Base-by-base conservation (phyloP, 2,113 vertebrate genomes). In the Pica pica region DNA sequence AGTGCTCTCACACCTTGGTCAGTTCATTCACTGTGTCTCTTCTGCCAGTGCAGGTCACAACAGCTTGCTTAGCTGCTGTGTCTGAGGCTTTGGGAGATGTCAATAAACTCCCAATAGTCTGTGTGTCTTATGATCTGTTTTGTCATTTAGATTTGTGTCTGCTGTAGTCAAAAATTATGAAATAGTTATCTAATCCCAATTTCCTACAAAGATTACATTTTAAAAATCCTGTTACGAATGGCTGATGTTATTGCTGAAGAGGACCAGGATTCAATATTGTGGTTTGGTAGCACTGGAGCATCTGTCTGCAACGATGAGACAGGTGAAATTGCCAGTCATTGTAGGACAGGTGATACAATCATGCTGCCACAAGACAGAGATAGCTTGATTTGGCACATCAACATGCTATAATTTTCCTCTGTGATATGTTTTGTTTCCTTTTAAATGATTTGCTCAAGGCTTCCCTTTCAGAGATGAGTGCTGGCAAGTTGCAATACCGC, bases 401-500 rank as follows among this genome's bases (percentile, higher is more conserved):
- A 35, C 0, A 0, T 50, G 71, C 46, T 81, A 60, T 2, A 24
- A 41, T 64, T 75, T 74, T 74, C n/a, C 56, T 81, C 44, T 28
- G 46, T 39, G 67, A 41, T 61, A 19, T 2, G 5, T 86, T 73
- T 73, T 47, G 35, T n/a, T 24, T 16, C 67, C 33, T 57, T 76
- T 69, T 39, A 73, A 90, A 92, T 21, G 4, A 52, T 53, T 84
- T 74, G 67, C 78, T 69, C 31, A 35, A 75, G 83, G 82, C 71
- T 83, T 92, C 85, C 71, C 68, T 93, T 90, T 95, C 63, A 77
- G 93, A 95, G 70, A 61, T 23, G 73, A 33, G 50, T 49, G 71
- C 82, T 94, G 88, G 84, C 82, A 93, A 88, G 81, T 85, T 83
- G 69, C 57, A 95, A 52, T 91, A 50, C 88, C 13, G 0, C 87